Conservation (phyloP, 2,113 vertebrate species). For the Carlito syrichta region DNA sequence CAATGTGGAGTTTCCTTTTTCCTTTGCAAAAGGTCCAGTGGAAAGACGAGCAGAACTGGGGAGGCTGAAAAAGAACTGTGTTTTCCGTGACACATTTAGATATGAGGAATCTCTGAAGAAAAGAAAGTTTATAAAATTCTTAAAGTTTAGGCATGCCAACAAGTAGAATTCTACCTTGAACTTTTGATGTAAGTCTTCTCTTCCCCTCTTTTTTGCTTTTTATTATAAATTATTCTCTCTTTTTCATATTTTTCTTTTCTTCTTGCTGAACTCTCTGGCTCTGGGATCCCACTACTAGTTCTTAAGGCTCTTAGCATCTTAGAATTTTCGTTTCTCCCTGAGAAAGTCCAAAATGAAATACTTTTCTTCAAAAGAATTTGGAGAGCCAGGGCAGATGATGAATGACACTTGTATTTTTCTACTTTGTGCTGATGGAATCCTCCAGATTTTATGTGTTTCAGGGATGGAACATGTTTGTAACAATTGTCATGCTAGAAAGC, state of each 20-base stretch:
- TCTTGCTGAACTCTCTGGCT: not conserved
- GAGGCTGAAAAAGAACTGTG: not conserved
- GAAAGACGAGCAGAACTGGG: not conserved
- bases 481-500: not conserved
- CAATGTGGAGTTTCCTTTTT: not conserved
- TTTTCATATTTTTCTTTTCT: not conserved
- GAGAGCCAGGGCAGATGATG: not conserved
- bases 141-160: not conserved
- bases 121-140: slow-evolving; percentile 35
- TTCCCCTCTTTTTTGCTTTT: not conserved
- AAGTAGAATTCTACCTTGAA: not conserved
- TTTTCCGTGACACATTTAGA: not conserved
- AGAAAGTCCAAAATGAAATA: slow-evolving; percentile 45
- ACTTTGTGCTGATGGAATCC: not conserved
- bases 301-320: not conserved
- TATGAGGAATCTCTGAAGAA: not conserved
- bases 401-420: not conserved
- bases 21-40: not conserved
- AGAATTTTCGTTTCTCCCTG: slow-evolving; percentile 1
- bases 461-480: not conserved
- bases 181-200: not conserved
- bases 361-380: slow-evolving; percentile 9
- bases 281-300: not conserved
- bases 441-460: not conserved
- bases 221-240: not conserved